phyloP scores from a whole-genome alignment of 2,888 invertebrate genomes.

The Mesopsocus fuscifrons region DNA sequence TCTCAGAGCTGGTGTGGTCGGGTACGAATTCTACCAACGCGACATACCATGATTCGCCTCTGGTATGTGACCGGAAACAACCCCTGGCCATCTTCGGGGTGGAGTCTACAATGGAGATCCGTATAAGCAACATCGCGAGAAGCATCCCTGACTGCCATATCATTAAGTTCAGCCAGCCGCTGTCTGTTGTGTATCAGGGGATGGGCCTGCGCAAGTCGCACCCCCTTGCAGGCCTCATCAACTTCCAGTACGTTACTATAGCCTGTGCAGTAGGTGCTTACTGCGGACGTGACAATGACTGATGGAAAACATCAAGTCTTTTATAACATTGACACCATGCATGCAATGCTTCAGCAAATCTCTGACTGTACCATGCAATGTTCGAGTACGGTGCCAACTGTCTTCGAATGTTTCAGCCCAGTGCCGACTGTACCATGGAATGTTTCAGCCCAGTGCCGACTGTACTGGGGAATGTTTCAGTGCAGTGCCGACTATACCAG shows the following conservation, averaged over 20 bases:
- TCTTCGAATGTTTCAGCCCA: no score
- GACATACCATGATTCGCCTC: neutral
- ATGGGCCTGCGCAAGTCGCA: constrained; percentile 8
- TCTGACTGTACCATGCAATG: no score
- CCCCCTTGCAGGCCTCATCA: constrained; percentile 7
- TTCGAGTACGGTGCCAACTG: no score
- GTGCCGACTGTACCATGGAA: no score
- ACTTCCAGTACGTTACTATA: constrained; percentile 11
- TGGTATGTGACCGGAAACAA: constrained; percentile 1
- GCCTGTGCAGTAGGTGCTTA: no score
- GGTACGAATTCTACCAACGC: neutral
- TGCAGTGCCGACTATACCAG: no score
- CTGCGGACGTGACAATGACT: no score
- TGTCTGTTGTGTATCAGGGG: constrained; percentile 4
- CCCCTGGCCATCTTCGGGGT: constrained; percentile 9
- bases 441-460: no score
- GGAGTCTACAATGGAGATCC: neutral
- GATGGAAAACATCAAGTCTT: no score
- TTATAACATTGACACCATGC: no score
- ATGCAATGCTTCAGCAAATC: no score
- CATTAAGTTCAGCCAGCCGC: constrained; percentile 2
- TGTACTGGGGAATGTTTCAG: no score
- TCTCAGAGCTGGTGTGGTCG: neutral
- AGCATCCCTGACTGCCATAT: constrained; percentile 2
- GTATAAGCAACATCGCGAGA: neutral